Percentiles rank a stretch among this genome's conserved stretches.
Conservation (phyloP, 2,113 vertebrate species). For the Silurus meridionalis region DNA sequence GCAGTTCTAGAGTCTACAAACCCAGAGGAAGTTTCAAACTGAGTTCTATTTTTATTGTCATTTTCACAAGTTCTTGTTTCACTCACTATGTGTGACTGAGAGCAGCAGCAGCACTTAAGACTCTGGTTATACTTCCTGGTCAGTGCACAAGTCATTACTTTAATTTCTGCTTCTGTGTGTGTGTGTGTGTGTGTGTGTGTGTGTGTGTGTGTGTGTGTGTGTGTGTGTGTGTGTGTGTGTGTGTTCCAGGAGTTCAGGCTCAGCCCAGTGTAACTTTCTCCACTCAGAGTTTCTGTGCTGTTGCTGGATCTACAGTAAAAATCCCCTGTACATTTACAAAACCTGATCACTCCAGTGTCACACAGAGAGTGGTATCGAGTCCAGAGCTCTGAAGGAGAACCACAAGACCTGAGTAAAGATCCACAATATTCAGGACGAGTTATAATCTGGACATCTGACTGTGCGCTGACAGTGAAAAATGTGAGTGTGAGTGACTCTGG, state of each 20-base stretch:
- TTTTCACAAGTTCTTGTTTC: too few relatives aligned
- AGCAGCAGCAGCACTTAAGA: too few relatives aligned
- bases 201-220: too few relatives aligned
- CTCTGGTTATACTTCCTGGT: too few relatives aligned
- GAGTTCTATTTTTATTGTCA: too few relatives aligned
- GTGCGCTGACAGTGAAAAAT: not conserved
- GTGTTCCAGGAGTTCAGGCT: too few relatives aligned
- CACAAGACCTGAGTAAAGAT: not conserved
- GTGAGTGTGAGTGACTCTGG: not conserved
- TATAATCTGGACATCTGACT: not conserved
- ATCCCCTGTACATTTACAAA: not conserved
- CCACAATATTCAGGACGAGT: not conserved
- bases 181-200: too few relatives aligned
- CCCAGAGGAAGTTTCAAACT: too few relatives aligned
- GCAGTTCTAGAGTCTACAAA: too few relatives aligned
- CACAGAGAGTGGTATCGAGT: not conserved
- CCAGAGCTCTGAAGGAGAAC: not conserved
- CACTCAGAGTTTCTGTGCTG: not conserved
- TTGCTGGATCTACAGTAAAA: not conserved
- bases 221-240: too few relatives aligned
- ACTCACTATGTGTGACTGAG: not conserved
- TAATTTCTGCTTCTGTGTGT: too few relatives aligned
- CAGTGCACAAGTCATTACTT: too few relatives aligned
- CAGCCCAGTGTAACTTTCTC: not conserved
- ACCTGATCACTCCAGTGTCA: not conserved